These are phyloP conservation scores for Myodes glareolus DNA, from an alignment of 2,113 vertebrate species.

Conservation along the genomic window DNA sequence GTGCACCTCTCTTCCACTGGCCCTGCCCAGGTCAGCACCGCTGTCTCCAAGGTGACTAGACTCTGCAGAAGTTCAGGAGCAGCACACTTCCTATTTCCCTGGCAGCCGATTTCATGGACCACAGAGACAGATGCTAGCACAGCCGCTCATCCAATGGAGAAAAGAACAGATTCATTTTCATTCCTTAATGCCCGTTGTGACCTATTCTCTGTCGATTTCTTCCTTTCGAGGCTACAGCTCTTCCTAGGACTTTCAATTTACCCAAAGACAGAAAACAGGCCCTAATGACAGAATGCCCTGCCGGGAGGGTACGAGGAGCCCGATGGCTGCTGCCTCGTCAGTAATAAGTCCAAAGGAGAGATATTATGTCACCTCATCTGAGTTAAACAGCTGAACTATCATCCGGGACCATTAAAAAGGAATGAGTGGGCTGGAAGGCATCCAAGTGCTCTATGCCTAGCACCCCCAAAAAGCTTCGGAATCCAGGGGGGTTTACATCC, in stretches of 20 bases:
- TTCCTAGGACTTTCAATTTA: conserved; percentile 81
- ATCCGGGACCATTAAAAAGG: conserved; percentile 78
- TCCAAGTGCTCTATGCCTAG: neutral
- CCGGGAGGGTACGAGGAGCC: conserved; percentile 76
- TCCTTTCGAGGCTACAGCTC: conserved; percentile 76
- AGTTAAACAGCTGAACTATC: conserved; percentile 84
- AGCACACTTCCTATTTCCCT: conserved; percentile 83
- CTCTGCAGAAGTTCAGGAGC: conserved; percentile 80
- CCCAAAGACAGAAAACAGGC: conserved; percentile 81
- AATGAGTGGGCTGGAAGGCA: conserved; percentile 67
- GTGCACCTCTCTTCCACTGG: accelerated
- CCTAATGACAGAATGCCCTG: conserved; percentile 80
- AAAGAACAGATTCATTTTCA: conserved; percentile 87
- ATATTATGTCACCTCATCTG: conserved; percentile 79
- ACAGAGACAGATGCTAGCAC: conserved; percentile 83
- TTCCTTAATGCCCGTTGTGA: conserved; percentile 82
- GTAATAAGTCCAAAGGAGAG: conserved; percentile 85
- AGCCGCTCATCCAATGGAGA: conserved; percentile 86
- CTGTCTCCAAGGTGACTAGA: conserved; percentile 39
- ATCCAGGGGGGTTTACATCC: conserved; percentile 54
- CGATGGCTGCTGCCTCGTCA: conserved; percentile 38
- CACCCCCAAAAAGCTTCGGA: conserved; percentile 27
- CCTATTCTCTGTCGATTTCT: conserved; percentile 80
- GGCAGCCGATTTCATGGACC: conserved; percentile 88
- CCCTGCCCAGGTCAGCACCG: accelerated